These are phyloP conservation scores for Germaria angustata DNA, from an alignment of 2,888 invertebrate genomes.

Conservation along the genomic window DNA sequence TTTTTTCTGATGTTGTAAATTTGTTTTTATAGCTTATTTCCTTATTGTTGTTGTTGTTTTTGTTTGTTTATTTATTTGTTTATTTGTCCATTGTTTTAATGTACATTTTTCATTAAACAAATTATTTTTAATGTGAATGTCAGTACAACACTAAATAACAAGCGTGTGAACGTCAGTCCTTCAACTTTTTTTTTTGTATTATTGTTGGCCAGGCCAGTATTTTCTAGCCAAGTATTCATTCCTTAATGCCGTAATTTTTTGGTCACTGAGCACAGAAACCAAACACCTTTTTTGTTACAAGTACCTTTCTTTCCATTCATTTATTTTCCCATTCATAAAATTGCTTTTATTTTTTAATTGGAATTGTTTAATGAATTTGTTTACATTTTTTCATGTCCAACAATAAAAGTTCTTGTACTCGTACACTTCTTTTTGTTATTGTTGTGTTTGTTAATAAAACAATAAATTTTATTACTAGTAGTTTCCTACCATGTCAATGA, in stretches of 20 bases:
- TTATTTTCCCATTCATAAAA: not conserved
- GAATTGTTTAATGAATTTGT: conserved; percentile 43
- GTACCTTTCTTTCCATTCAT: not conserved
- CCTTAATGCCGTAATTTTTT: conserved; percentile 31
- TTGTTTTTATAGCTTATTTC: conserved; percentile 31
- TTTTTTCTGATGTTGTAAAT: conserved; percentile 41
- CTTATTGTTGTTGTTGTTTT: conserved; percentile 21
- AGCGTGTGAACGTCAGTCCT: conserved; percentile 27
- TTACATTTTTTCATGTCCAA: conserved; percentile 13
- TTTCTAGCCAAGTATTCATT: conserved; percentile 29
- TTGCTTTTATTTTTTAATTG: conserved; percentile 24
- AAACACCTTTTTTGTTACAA: conserved; percentile 55
- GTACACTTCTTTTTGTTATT: not conserved
- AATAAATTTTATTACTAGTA: conserved; percentile 51
- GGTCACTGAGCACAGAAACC: conserved; percentile 50
- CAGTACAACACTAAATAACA: conserved; percentile 29
- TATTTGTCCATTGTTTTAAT: conserved; percentile 32
- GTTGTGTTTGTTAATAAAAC: conserved; percentile 22
- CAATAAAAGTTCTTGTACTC: conserved; percentile 12
- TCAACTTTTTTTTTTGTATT: not conserved
- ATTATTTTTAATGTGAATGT: conserved; percentile 54
- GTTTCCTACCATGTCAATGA: conserved; percentile 39
- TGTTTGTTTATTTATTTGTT: not conserved
- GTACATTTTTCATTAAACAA: conserved; percentile 57
- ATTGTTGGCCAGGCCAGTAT: not conserved